Conservation (phyloP, 2,888 invertebrate genomes). For the Phyllotreta striolata region DNA sequence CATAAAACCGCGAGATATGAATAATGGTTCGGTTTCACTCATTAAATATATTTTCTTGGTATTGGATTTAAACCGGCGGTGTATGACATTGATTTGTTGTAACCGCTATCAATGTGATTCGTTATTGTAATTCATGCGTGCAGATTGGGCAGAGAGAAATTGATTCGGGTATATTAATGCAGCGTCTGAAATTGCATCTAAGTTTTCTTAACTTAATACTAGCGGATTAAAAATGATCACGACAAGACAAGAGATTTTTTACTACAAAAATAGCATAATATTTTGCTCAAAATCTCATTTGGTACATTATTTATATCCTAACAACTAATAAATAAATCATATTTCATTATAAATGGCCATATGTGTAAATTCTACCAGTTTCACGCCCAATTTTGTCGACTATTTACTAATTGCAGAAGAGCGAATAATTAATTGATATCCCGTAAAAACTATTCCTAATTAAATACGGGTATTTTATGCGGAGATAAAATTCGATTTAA, state of each 20-base stretch:
- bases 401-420: constrained; percentile 2
- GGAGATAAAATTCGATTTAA: constrained; percentile 12
- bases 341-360: neutral
- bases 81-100: constrained; percentile 28
- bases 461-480: constrained; percentile 1
- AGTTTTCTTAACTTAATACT: too few species aligned
- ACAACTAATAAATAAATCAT: neutral
- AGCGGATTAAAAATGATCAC: too few species aligned
- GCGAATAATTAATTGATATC: constrained; percentile 4
- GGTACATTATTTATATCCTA: too few species aligned
- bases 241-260: too few species aligned
- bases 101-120: constrained; percentile 18
- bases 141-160: neutral
- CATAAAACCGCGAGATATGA: constrained; percentile 22
- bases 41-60: constrained; percentile 22
- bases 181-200: too few species aligned
- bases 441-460: neutral
- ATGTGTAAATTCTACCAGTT: neutral
- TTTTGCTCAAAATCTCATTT: too few species aligned
- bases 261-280: too few species aligned
- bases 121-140: constrained; percentile 13
- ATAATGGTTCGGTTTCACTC: constrained; percentile 17
- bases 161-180: too few species aligned
- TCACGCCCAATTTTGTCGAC: neutral
- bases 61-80: constrained; percentile 21